Evolutionary conservation across 1,140 invertebrate genomes (phyloP).

Genomic region (Drosophila parvula): DNA sequence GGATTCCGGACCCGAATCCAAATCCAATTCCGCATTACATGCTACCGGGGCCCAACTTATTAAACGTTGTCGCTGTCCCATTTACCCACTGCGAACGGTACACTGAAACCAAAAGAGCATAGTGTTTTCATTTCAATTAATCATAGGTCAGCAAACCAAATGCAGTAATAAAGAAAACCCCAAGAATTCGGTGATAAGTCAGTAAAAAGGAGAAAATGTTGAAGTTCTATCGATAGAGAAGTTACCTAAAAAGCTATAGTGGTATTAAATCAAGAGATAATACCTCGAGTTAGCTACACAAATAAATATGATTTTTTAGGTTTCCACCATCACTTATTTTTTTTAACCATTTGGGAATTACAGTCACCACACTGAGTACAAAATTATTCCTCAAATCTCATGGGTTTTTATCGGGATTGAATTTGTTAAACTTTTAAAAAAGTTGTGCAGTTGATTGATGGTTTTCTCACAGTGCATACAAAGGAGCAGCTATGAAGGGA

Average conservation of each 20-base stretch:
- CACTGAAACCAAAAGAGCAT: constrained; percentile 5
- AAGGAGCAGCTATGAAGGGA: constrained; percentile 3
- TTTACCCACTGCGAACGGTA: constrained; percentile 70
- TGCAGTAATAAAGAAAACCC: too few species aligned
- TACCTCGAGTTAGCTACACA: too few species aligned
- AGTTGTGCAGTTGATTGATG: background rate
- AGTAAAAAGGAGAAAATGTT: too few species aligned
- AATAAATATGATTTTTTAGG: too few species aligned
- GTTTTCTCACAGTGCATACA: constrained; percentile 5
- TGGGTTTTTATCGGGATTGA: background rate
- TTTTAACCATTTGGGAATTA: background rate
- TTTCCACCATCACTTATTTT: too few species aligned
- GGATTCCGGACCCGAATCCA: constrained; percentile 55
- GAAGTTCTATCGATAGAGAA: background rate
- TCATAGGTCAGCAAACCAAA: background rate
- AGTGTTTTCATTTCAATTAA: background rate
- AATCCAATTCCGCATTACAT: constrained; percentile 80
- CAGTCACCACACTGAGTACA: background rate
- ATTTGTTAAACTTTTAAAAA: background rate
- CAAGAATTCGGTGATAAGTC: too few species aligned
- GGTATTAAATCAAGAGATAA: too few species aligned
- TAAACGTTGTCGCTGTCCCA: constrained; percentile 80
- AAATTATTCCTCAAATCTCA: background rate
- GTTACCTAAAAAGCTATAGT: too few species aligned
- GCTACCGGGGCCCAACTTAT: constrained; percentile 76